A percentile compares a stretch with the other conserved stretches of the same genome.
Evolutionary conservation across 2,113 vertebrate genomes (phyloP).

Genomic region (Percina caprodes): DNA sequence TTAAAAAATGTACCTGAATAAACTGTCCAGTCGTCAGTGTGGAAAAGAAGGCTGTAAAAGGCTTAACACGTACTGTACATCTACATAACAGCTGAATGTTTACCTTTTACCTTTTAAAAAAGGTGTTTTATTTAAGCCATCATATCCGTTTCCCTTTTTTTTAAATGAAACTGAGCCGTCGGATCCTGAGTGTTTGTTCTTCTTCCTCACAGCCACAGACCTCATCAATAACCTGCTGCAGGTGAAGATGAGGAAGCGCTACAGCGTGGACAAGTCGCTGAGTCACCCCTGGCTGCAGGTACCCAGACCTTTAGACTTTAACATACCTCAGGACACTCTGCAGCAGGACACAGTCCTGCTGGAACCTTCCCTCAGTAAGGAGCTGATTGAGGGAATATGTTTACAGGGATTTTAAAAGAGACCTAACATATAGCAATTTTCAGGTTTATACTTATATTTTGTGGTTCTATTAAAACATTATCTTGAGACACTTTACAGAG

Average conservation of each 20-base stretch:
- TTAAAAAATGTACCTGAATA: background rate
- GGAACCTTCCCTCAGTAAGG: background rate
- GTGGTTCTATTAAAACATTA: too few relatives aligned
- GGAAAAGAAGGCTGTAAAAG: background rate
- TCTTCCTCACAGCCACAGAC: constrained; percentile 89
- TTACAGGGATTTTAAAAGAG: background rate
- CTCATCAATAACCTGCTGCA: constrained; percentile 97
- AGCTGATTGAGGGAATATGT: background rate
- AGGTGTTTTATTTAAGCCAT: background rate
- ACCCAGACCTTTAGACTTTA: constrained; percentile 12
- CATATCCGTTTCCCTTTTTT: background rate
- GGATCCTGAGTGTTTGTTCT: constrained; percentile 16
- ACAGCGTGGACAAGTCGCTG: constrained; percentile 96
- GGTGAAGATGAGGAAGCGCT: constrained; percentile 98
- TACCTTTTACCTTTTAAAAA: background rate
- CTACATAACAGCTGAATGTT: background rate
- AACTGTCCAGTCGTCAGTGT: background rate
- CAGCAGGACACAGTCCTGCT: background rate
- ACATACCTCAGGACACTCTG: background rate
- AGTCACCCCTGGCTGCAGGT: constrained; percentile 98
- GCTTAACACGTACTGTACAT: background rate
- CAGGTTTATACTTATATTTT: too few relatives aligned
- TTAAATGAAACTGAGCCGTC: background rate
- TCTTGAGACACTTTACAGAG: too few relatives aligned
- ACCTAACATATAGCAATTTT: too few relatives aligned